Percentiles rank a stretch among this genome's conserved stretches.
These are phyloP conservation scores for Taenioides sp. DNA, from an alignment of 2,797 vertebrate genomes.

Conservation along the genomic window DNA sequence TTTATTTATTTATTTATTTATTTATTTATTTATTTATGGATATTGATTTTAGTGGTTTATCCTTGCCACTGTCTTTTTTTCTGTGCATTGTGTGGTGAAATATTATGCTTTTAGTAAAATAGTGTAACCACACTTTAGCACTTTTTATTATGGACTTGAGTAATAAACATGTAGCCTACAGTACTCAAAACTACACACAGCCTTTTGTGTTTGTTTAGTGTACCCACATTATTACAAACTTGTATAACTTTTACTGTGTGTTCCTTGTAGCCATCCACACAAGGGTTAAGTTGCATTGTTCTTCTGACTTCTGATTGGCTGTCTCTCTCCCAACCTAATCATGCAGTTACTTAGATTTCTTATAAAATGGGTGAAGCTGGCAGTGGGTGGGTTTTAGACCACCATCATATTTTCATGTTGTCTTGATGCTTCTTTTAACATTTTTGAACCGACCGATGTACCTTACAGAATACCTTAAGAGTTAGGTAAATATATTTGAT, in stretches of 20 bases:
- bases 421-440: background rate
- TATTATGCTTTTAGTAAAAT: too few species aligned
- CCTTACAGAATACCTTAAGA: background rate
- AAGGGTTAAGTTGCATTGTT: too few species aligned
- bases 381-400: background rate
- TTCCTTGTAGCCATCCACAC: too few species aligned
- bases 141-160: too few species aligned
- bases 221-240: background rate
- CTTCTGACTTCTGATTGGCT: slow-evolving; percentile 33
- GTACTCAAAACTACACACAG: too few species aligned
- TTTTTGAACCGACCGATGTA: background rate
- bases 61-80: too few species aligned
- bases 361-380: slow-evolving; percentile 9
- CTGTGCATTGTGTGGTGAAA: too few species aligned
- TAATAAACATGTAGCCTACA: too few species aligned
- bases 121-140: too few species aligned
- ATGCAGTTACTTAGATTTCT: slow-evolving; percentile 10
- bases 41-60: too few species aligned
- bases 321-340: slow-evolving; percentile 10
- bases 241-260: background rate
- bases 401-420: background rate
- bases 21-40: too few species aligned
- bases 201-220: background rate
- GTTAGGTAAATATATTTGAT: background rate
- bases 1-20: too few species aligned